A percentile compares a stretch with the other conserved stretches of the same genome.
Conservation (phyloP, 1,140 invertebrate genomes). For the Calephelis nemesis region DNA sequence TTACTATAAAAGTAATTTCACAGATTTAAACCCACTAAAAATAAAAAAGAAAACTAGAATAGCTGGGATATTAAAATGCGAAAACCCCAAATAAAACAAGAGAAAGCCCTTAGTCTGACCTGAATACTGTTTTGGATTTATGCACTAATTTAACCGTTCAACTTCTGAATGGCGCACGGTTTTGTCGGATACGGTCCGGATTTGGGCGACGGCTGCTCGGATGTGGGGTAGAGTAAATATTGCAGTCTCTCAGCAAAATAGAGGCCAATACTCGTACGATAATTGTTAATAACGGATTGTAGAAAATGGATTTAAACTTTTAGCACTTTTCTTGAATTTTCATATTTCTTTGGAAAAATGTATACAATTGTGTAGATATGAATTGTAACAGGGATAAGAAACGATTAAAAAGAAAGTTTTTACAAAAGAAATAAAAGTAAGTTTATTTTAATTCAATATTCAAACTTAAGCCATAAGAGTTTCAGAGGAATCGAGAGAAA, state of each 20-base stretch:
- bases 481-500: too few relatives aligned
- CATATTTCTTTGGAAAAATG: too few relatives aligned
- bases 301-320: not conserved
- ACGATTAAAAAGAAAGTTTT: too few relatives aligned
- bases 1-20: too few relatives aligned
- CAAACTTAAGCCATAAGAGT: too few relatives aligned
- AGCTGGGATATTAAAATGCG: slow-evolving; percentile 18
- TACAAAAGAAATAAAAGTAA: too few relatives aligned
- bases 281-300: slow-evolving; percentile 5
- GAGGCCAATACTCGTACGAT: slow-evolving; percentile 11
- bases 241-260: not conserved
- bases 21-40: not conserved
- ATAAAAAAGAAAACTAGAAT: not conserved
- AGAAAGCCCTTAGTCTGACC: slow-evolving; percentile 22
- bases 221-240: slow-evolving; percentile 28
- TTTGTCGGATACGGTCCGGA: slow-evolving; percentile 42
- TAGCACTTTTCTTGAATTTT: too few relatives aligned
- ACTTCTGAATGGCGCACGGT: slow-evolving; percentile 31
- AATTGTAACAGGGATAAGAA: too few relatives aligned
- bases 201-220: slow-evolving; percentile 38
- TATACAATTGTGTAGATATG: too few relatives aligned
- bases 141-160: slow-evolving; percentile 46
- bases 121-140: slow-evolving; percentile 41
- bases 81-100: slow-evolving; percentile 25
- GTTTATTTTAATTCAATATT: too few relatives aligned